These are phyloP conservation scores for Drosophila austrosaltans DNA, from an alignment of 2,888 invertebrate species.

Conservation along the genomic window DNA sequence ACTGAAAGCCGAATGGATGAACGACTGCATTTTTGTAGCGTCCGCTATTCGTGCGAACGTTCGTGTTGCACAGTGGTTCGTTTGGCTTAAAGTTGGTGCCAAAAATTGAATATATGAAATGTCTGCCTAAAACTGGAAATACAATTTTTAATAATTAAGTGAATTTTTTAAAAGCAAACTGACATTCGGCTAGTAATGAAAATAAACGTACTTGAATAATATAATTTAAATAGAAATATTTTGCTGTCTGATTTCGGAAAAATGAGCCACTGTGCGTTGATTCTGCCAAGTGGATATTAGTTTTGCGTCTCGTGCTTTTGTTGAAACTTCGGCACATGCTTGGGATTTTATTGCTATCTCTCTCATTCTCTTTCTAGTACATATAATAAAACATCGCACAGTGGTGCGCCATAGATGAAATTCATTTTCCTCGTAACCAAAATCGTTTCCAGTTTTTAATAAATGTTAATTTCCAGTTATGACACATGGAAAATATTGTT, in stretches of 20 bases:
- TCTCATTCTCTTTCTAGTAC: background rate
- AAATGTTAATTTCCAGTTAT: constrained; percentile 45
- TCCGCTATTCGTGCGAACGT: constrained; percentile 9
- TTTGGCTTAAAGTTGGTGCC: no score
- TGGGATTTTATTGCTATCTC: constrained; percentile 15
- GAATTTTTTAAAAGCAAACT: no score
- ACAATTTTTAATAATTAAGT: background rate
- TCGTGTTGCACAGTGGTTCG: constrained; percentile 44
- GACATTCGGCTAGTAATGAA: no score
- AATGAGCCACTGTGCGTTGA: no score
- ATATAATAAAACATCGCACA: constrained; percentile 38
- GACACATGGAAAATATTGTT: constrained; percentile 52
- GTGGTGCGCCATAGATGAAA: constrained; percentile 36
- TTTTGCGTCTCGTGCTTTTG: constrained; percentile 59
- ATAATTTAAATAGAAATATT: no score
- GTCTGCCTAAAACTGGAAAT: constrained; percentile 16
- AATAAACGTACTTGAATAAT: no score
- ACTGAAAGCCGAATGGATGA: constrained; percentile 65
- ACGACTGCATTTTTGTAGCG: constrained; percentile 71
- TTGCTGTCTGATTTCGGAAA: no score
- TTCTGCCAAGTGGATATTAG: constrained; percentile 23
- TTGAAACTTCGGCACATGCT: constrained; percentile 46
- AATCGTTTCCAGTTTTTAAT: constrained; percentile 47
- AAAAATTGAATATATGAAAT: constrained; percentile 37
- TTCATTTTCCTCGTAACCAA: constrained; percentile 41